These are phyloP conservation scores for Stomatorhinus ivindoensis DNA, from an alignment of 2,113 vertebrate species.

Conservation along the genomic window DNA sequence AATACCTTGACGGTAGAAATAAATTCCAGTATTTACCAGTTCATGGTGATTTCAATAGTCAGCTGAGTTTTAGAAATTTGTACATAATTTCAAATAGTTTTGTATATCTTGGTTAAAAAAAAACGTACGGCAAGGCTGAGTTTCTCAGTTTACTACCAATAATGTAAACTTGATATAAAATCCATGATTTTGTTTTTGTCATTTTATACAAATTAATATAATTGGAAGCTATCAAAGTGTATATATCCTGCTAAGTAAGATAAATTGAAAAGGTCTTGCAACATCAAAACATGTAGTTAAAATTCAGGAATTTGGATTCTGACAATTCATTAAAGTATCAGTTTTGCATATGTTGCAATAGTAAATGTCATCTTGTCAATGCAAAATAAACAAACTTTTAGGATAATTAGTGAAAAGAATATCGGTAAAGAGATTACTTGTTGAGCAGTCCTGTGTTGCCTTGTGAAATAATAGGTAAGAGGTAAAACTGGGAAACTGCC, in stretches of 20 bases:
- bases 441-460: not conserved
- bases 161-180: not conserved
- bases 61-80: not conserved
- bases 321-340: not conserved
- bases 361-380: not conserved
- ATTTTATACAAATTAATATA: not conserved
- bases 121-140: not conserved
- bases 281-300: not conserved
- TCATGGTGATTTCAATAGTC: not conserved
- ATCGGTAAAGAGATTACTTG: not conserved
- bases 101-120: not conserved
- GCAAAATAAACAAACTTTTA: not conserved
- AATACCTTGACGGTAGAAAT: not conserved
- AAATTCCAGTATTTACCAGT: not conserved
- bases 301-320: not conserved
- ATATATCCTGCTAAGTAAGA: not conserved
- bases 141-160: not conserved
- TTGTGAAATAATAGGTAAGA: not conserved
- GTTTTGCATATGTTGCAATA: not conserved
- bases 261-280: not conserved
- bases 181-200: not conserved
- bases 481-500: not conserved
- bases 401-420: not conserved
- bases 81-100: not conserved
- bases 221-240: not conserved